These are phyloP conservation scores for Epinotia brunnichana DNA, from an alignment of 2,888 invertebrate genomes.

Conservation along the genomic window DNA sequence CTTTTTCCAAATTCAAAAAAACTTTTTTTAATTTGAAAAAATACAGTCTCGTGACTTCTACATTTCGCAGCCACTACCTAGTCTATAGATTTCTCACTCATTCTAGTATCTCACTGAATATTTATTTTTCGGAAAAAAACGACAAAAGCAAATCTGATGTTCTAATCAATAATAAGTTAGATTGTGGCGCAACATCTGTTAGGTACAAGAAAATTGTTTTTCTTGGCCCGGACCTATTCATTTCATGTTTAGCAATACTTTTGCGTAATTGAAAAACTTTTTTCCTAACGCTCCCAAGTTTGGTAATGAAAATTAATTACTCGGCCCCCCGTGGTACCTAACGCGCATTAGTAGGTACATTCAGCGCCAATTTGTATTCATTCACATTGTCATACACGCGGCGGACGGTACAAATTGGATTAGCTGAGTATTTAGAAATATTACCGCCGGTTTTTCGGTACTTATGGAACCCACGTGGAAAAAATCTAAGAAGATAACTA, in stretches of 20 bases:
- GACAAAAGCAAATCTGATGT: neutral
- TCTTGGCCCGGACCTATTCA: neutral
- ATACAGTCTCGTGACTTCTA: too few relatives aligned
- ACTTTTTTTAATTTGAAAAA: too few relatives aligned
- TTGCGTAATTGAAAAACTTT: slow-evolving; percentile 47
- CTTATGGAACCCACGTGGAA: slow-evolving; percentile 4
- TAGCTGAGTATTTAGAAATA: slow-evolving; percentile 37
- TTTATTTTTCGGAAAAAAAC: too few relatives aligned
- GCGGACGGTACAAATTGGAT: slow-evolving; percentile 40
- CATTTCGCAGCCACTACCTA: too few relatives aligned
- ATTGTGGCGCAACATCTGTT: neutral
- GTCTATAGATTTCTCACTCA: too few relatives aligned
- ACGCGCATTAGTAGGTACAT: slow-evolving; percentile 43
- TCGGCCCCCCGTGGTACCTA: slow-evolving; percentile 29
- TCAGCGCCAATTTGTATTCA: slow-evolving; percentile 45
- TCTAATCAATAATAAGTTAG: neutral
- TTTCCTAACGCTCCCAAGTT: slow-evolving; percentile 49
- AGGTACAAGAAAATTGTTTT: neutral
- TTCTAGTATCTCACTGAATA: too few relatives aligned
- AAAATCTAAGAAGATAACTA: neutral
- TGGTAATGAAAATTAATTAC: slow-evolving; percentile 54
- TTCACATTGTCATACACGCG: slow-evolving; percentile 44
- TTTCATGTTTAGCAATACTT: slow-evolving; percentile 33
- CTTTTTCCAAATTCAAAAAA: too few relatives aligned
- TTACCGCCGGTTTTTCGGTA: slow-evolving; percentile 18